Conservation (phyloP, 2,888 invertebrate species). For the Choristoneura rosaceana region DNA sequence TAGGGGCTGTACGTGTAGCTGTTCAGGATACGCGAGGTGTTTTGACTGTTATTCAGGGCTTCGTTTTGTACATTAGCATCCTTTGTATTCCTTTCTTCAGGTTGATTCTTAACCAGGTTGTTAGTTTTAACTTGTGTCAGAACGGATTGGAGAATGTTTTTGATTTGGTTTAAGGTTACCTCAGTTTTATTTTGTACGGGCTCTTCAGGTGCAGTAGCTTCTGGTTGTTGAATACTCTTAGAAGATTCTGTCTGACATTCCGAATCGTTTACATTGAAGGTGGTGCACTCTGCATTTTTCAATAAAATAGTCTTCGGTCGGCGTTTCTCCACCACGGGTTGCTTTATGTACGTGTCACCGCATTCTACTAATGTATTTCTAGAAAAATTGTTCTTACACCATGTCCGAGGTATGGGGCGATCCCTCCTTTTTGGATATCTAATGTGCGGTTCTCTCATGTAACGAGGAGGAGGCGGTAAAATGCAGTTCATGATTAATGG, state of each 20-base stretch:
- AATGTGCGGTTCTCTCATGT: neutral
- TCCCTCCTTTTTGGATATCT: conserved; percentile 15
- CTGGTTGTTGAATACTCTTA: conserved; percentile 48
- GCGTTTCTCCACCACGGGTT: neutral
- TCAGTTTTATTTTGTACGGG: conserved; percentile 63
- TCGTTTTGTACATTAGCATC: conserved; percentile 71
- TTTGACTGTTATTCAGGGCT: conserved; percentile 57
- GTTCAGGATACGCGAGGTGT: conserved; percentile 61
- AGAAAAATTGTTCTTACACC: neutral
- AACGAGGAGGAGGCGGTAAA: conserved; percentile 43
- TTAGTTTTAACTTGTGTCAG: conserved; percentile 72
- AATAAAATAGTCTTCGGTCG: neutral
- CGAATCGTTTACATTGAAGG: conserved; percentile 51
- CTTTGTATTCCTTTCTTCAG: conserved; percentile 57
- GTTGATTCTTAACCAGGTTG: conserved; percentile 49
- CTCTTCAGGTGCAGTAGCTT: conserved; percentile 15
- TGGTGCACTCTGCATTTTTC: conserved; percentile 58
- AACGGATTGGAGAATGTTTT: conserved; percentile 71
- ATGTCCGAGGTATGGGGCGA: neutral
- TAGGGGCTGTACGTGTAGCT: conserved; percentile 67
- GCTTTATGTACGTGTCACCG: conserved; percentile 2
- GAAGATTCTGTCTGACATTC: conserved; percentile 60
- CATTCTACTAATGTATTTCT: conserved; percentile 8
- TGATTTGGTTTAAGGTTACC: conserved; percentile 71
- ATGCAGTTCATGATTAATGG: conserved; percentile 47